phyloP scores from a whole-genome alignment of 2,797 vertebrate species.

The Periophthalmus magnuspinnatus region DNA sequence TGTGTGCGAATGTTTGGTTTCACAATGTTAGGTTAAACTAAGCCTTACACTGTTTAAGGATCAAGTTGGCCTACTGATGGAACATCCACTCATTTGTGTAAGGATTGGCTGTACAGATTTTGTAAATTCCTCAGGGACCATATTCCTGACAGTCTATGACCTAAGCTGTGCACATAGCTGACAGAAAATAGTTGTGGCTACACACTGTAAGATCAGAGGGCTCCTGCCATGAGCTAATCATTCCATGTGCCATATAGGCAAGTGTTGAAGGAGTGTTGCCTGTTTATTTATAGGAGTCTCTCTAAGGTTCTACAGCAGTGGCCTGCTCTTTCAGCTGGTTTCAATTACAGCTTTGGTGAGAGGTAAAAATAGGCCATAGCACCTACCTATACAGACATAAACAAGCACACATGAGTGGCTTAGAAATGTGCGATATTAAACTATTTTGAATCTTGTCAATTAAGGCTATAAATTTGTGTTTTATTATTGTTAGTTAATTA shows the following conservation, averaged over 20 bases:
- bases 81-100: constrained; percentile 2
- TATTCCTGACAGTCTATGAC: constrained; percentile 56
- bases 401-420: constrained; percentile 32
- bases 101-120: constrained; percentile 30
- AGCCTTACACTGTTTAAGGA: neutral
- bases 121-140: constrained; percentile 50
- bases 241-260: constrained; percentile 71
- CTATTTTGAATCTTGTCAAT: neutral
- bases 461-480: neutral
- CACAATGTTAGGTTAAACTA: neutral
- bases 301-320: constrained; percentile 73
- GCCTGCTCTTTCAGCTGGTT: constrained; percentile 67
- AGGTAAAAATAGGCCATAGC: constrained; percentile 59
- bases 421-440: constrained; percentile 40
- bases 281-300: constrained; percentile 79
- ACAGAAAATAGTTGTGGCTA: constrained; percentile 69
- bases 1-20: neutral
- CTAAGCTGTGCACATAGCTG: constrained; percentile 59
- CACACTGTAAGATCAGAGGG: constrained; percentile 68
- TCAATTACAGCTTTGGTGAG: constrained; percentile 73
- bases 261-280: constrained; percentile 71
- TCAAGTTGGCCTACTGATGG: neutral
- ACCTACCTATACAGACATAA: constrained; percentile 48
- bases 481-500: constrained; percentile 1
- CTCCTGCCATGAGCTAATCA: constrained; percentile 73